These are phyloP conservation scores for Nycteola revayana DNA, from an alignment of 2,888 invertebrate genomes.

Conservation along the genomic window DNA sequence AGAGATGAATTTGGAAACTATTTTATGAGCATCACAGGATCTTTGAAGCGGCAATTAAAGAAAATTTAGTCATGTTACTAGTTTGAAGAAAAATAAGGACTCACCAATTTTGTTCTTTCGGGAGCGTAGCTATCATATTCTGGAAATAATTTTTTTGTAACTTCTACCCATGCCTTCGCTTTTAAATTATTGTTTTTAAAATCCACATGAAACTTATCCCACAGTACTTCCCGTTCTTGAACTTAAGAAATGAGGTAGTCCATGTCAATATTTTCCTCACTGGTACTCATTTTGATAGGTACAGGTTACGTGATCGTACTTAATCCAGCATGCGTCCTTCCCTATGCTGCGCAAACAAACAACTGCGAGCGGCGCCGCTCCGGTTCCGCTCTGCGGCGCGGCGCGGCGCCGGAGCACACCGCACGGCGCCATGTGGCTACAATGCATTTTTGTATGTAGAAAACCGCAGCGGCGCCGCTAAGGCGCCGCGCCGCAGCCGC, in stretches of 20 bases:
- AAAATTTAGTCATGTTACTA: conserved; percentile 7
- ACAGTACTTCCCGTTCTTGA: conserved; percentile 14
- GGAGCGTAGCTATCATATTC: conserved; percentile 13
- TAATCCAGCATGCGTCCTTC: conserved; percentile 9
- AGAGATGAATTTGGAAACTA: conserved; percentile 13
- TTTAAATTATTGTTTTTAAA: conserved; percentile 9
- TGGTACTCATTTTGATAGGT: conserved; percentile 10
- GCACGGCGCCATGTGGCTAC: conserved; percentile 3
- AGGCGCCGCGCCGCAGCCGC: conserved; percentile 2
- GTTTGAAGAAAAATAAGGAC: conserved; percentile 10
- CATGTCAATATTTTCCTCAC: conserved; percentile 10
- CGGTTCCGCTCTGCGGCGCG: conserved; percentile 7
- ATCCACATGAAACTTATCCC: conserved; percentile 12
- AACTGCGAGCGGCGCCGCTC: conserved; percentile 10
- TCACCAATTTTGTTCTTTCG: conserved; percentile 17
- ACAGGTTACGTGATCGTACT: conserved; percentile 6
- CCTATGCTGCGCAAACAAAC: conserved; percentile 8
- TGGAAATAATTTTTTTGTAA: conserved; percentile 13
- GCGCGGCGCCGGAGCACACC: conserved; percentile 7
- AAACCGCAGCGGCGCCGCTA: conserved; percentile 5
- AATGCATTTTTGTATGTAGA: conserved; percentile 8
- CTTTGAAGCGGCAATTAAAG: conserved; percentile 16
- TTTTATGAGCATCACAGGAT: conserved; percentile 17
- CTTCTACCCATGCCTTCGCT: conserved; percentile 6
- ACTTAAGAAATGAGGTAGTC: conserved; percentile 15